Evolutionary conservation across 2,888 invertebrate genomes (phyloP), one percentile per base, ranked within the genome.

Genomic region (Eupithecia subumbrata): DNA sequence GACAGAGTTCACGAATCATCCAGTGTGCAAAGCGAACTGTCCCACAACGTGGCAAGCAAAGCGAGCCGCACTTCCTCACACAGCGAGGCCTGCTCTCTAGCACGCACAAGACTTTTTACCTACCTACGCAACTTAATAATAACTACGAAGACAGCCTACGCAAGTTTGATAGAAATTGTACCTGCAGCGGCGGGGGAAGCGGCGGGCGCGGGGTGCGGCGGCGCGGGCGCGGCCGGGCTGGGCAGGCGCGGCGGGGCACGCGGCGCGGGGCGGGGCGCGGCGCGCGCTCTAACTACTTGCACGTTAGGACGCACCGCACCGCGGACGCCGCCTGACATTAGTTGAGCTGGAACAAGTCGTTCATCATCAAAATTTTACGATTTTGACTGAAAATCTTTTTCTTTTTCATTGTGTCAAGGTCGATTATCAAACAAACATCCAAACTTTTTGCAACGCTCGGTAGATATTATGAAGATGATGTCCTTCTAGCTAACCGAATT

Each of bases 301-400:
- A 92, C 91, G 52, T 88, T 90, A 43, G 92, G 90, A 12, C 92
- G 89, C 74, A 86, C 91, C 25, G 82, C 95, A 52, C 92, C 96
- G 89, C 96, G 97, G 88, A 96, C 96, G 78, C 96, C 95, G 81
- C 96, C 95, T 74, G 96, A 93, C 92, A 97, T 96, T 85, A 97
- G 91, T 91, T 97, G 96, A 83, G 96, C 96, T 96, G 86, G 5
- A 68, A 22, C 30, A 60, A 43, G 63, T 63, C 18, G 34, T 18
- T 4, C n/a, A 52, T n/a, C 48, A 52, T 52, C 48, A 52, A n/a
- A 43, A 52, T 52, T 52, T 8, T 52, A 52, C n/a, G 52, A n/a
- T n/a, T 52, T n/a, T 8, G 14, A 43, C 43, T 43, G 40, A 40
- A 40, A 40, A 40, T 5, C 5, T 5, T 40, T 5, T 5, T 11